Evolutionary conservation across 2,113 vertebrate species (phyloP), one percentile per base, ranked within the genome.

Genomic region (Ceuthmochares aereus): DNA sequence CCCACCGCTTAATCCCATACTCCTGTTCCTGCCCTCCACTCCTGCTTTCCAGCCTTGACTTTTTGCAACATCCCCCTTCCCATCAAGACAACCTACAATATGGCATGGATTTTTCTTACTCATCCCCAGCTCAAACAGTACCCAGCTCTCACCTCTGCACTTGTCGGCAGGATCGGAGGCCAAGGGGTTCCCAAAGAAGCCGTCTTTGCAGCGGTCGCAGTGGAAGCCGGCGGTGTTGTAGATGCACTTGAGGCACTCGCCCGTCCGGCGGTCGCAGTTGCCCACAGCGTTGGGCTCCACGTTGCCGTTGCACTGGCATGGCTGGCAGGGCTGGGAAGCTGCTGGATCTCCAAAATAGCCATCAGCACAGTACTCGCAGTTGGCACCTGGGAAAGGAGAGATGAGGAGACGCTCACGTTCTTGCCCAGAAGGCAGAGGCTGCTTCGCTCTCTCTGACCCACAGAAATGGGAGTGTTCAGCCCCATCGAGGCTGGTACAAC

Each of bases 231-330:
- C 95, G 0, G 99, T 99, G 98, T 99, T 99, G 98, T 99, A 84
- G 97, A 99, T 96, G 96, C 99, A 99, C 90, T 99, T 99, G 73
- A 99, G 97, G 76, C 99, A 99, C 94, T 99, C 96, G 5, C 99
- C 99, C 0, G 98, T 99, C 87, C 67, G 98, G 1, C 90, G 98
- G 96, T 99, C 93, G 3, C 99, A 99, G 97, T 98, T 99, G 12
- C 98, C 98, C 4, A 99, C 98, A 0, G 98, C 98, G 1, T 98
- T 98, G 60, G 97, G 86, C 18, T 99, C 98, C 25, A 98, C 82
- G 0, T 98, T 99, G 10, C 98, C 97, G 1, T 98, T 98, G 82
- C 99, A 99, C 7, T 7, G 93, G 89, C 99, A 99, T 0, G 55
- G 98, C 54, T 76, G 97, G 96, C 99, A 99, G 22, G 98, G 97